Conservation (phyloP, 2,888 invertebrate genomes). For the Pollenia angustigena region DNA sequence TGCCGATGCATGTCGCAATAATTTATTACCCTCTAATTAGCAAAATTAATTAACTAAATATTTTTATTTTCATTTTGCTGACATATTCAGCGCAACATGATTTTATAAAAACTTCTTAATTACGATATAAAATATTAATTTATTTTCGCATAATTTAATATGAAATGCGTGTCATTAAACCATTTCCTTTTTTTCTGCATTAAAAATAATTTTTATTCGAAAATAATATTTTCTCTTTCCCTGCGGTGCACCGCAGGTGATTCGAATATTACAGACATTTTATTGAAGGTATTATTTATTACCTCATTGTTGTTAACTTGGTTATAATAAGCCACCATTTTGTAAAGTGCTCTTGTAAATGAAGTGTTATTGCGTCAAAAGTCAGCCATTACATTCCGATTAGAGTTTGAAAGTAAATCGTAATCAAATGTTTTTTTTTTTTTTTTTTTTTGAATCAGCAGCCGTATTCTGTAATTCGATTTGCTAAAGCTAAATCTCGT, state of each 20-base stretch:
- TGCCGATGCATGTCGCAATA: conserved; percentile 24
- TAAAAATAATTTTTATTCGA: conserved; percentile 1
- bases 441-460: too few relatives aligned
- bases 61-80: not conserved
- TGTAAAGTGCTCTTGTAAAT: not conserved
- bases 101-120: conserved; percentile 9
- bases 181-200: not conserved
- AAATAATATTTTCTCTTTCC: conserved; percentile 1
- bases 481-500: too few relatives aligned
- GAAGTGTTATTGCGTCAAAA: not conserved
- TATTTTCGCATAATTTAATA: conserved; percentile 3
- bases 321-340: not conserved
- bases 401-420: not conserved
- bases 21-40: conserved; percentile 35
- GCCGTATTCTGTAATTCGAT: too few relatives aligned
- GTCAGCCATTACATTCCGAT: not conserved
- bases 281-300: not conserved
- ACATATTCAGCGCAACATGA: conserved; percentile 9
- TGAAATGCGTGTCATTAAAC: not conserved
- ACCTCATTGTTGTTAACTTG: not conserved
- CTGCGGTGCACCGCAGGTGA: too few relatives aligned
- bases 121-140: conserved; percentile 1
- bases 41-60: conserved; percentile 12
- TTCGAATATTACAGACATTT: not conserved
- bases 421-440: too few relatives aligned